A percentile compares a stretch with the other conserved stretches of the same genome.
Conservation (phyloP, 2,888 invertebrate species). For the Oscheius sp. region DNA sequence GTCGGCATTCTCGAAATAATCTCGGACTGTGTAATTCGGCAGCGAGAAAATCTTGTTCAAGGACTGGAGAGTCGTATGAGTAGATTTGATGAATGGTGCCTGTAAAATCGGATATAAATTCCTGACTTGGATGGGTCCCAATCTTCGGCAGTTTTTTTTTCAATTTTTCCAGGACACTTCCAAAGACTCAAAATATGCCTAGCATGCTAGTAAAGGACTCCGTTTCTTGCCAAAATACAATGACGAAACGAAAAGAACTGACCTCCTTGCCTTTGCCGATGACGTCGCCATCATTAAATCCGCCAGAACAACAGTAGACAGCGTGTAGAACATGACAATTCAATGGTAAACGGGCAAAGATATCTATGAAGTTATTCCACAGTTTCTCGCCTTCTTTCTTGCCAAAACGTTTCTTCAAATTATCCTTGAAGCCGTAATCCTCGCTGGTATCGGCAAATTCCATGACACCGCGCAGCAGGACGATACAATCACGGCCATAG, state of each 20-base stretch:
- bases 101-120: constrained; percentile 1
- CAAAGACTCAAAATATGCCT: no score
- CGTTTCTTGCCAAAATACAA: no score
- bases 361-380: not conserved
- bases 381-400: not conserved
- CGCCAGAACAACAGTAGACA: not conserved
- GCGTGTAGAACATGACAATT: not conserved
- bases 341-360: not conserved
- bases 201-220: no score
- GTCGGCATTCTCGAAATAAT: constrained; percentile 1
- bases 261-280: no score
- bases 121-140: no score
- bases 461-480: not conserved
- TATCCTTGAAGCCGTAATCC: not conserved
- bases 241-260: not conserved
- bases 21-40: not conserved
- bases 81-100: not conserved
- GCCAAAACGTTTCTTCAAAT: not conserved
- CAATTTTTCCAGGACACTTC: no score
- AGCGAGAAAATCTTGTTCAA: not conserved
- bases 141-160: no score
- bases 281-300: not conserved
- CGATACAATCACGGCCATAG: not conserved
- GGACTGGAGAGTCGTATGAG: no score
- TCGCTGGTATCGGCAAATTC: not conserved